These are phyloP conservation scores for Phyllotreta cruciferae DNA, from an alignment of 2,888 invertebrate genomes.

Conservation along the genomic window DNA sequence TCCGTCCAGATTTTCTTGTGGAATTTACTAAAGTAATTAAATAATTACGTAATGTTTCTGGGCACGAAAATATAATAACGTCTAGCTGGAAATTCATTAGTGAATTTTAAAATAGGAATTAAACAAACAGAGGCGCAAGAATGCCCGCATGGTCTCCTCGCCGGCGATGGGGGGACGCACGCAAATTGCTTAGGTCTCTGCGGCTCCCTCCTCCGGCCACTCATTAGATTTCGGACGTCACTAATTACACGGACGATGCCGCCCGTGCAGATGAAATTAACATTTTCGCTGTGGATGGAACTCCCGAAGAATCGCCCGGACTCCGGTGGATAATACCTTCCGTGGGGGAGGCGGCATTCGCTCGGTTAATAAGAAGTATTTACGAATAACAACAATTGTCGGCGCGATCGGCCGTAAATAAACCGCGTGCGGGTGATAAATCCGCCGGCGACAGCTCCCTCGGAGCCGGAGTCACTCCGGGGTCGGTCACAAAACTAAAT, in stretches of 20 bases:
- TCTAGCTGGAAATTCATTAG: slow-evolving; percentile 51
- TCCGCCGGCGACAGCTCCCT: slow-evolving; percentile 48
- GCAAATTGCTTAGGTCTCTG: slow-evolving; percentile 46
- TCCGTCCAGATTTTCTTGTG: slow-evolving; percentile 40
- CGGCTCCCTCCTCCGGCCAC: slow-evolving; percentile 43
- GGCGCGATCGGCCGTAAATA: slow-evolving; percentile 44
- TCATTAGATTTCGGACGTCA: slow-evolving; percentile 49
- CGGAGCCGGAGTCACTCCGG: slow-evolving; percentile 43
- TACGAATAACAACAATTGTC: slow-evolving; percentile 13
- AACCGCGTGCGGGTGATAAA: slow-evolving; percentile 46
- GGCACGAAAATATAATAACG: slow-evolving; percentile 44
- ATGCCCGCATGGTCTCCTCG: slow-evolving; percentile 34
- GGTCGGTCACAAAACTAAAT: slow-evolving; percentile 58
- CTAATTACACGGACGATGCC: slow-evolving; percentile 44
- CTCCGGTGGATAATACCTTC: slow-evolving; percentile 17
- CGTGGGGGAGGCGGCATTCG: slow-evolving; percentile 9
- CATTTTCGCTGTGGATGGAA: slow-evolving; percentile 33
- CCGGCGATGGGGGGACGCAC: slow-evolving; percentile 37
- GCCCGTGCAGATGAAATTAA: slow-evolving; percentile 38
- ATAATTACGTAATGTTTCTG: slow-evolving; percentile 44
- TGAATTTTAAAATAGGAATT: slow-evolving; percentile 53
- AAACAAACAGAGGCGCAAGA: slow-evolving; percentile 47
- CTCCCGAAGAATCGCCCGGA: slow-evolving; percentile 31
- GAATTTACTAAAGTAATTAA: slow-evolving; percentile 44
- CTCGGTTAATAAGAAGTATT: too few relatives aligned